Percentiles rank a stretch among this genome's conserved stretches.
phyloP scores from a whole-genome alignment of 2,888 invertebrate genomes.

The Ormia ochracea region DNA sequence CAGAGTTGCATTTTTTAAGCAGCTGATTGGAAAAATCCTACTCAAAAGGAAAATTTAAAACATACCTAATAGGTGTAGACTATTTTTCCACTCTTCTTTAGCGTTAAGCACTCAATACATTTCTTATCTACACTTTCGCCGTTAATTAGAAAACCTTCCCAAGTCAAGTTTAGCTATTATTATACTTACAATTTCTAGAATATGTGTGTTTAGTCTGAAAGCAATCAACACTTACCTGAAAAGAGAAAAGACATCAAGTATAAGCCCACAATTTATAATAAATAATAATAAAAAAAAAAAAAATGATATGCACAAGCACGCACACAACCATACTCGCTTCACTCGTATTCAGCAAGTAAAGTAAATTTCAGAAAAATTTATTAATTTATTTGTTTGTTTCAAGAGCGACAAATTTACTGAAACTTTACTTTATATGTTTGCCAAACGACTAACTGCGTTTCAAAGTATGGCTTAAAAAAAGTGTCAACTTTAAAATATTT shows the following conservation, averaged over 20 bases:
- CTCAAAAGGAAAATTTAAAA: too few species aligned
- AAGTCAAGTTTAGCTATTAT: background rate
- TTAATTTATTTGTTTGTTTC: too few species aligned
- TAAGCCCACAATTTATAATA: background rate
- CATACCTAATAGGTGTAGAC: too few species aligned
- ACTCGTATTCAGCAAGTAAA: too few species aligned
- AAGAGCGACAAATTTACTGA: too few species aligned
- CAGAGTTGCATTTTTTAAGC: too few species aligned
- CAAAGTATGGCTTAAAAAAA: background rate
- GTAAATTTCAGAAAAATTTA: too few species aligned
- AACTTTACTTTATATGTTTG: too few species aligned
- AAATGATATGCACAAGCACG: background rate
- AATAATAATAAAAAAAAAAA: background rate
- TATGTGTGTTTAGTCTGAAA: background rate
- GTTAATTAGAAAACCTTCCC: background rate
- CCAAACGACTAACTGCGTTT: background rate
- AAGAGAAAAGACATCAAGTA: conserved; percentile 14
- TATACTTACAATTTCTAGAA: background rate
- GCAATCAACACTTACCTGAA: conserved; percentile 47
- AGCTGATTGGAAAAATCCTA: too few species aligned
- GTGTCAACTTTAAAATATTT: conserved; percentile 31
- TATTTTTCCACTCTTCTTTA: too few species aligned
- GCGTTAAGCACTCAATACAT: too few species aligned
- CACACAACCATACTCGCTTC: too few species aligned
- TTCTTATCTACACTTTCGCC: background rate